phyloP scores from a whole-genome alignment of 1,140 invertebrate genomes.

The Drosophila ficusphila region DNA sequence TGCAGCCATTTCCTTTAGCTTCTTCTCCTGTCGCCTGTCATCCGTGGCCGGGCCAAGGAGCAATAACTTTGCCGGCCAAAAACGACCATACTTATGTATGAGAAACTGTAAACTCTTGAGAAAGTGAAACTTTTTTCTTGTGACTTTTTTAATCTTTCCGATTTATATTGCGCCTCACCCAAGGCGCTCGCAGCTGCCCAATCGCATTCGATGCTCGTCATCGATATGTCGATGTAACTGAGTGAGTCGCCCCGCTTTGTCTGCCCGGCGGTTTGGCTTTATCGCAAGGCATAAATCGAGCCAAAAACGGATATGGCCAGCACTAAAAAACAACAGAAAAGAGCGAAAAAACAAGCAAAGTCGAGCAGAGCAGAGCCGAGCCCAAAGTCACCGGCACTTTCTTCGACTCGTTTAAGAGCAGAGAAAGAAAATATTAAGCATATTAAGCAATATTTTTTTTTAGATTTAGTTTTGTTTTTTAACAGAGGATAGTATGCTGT shows the following conservation, averaged over 20 bases:
- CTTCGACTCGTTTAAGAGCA: conserved; percentile 64
- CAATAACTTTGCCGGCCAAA: conserved; percentile 45
- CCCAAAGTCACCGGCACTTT: conserved; percentile 63
- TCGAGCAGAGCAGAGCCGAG: conserved; percentile 61
- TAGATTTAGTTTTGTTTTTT: no score
- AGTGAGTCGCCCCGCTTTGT: conserved; percentile 45
- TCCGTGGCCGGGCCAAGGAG: conserved; percentile 50
- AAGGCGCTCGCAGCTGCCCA: conserved; percentile 47
- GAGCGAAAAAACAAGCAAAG: conserved; percentile 36
- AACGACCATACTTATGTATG: conserved; percentile 76
- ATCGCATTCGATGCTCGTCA: conserved; percentile 41
- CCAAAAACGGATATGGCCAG: conserved; percentile 78
- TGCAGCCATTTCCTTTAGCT: conserved; percentile 30
- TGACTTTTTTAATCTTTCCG: conserved; percentile 65
- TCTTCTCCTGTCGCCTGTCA: conserved; percentile 4
- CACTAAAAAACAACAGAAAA: conserved; percentile 49
- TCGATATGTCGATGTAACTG: conserved; percentile 61
- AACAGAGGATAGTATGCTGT: no score
- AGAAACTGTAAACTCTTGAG: conserved; percentile 75
- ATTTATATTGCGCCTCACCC: conserved; percentile 72
- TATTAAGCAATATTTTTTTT: neutral
- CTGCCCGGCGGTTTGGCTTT: conserved; percentile 32
- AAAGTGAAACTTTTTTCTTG: conserved; percentile 75
- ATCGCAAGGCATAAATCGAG: conserved; percentile 79
- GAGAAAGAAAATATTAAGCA: neutral